phyloP scores from a whole-genome alignment of 2,797 vertebrate species.

The Allobates femoralis region DNA sequence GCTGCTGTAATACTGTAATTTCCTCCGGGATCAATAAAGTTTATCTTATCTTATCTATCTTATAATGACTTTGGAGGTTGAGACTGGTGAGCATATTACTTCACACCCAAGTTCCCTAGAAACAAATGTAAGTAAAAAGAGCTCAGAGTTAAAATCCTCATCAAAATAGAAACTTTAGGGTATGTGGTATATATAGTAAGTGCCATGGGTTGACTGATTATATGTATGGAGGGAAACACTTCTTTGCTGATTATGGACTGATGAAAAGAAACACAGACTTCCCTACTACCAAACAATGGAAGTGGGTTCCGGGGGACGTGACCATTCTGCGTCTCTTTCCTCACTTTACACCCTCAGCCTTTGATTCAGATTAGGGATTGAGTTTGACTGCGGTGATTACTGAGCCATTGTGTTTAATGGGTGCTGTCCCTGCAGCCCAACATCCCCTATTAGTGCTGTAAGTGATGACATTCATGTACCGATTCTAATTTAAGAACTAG shows the following conservation, averaged over 20 bases:
- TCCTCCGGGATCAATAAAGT: no score
- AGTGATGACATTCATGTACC: slow-evolving; percentile 36
- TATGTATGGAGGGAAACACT: slow-evolving; percentile 19
- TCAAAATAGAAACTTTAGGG: no score
- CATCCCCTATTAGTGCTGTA: neutral
- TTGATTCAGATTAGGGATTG: slow-evolving; percentile 4
- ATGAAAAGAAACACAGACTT: slow-evolving; percentile 19
- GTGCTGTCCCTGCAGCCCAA: slow-evolving; percentile 6
- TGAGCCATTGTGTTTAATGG: slow-evolving; percentile 33
- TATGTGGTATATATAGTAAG: no score
- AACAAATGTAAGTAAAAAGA: neutral
- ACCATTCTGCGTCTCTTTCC: slow-evolving; percentile 31
- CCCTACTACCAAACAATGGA: slow-evolving; percentile 18
- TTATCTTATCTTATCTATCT: no score
- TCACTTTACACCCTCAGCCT: slow-evolving; percentile 14
- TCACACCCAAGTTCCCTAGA: neutral
- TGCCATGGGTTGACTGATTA: neutral
- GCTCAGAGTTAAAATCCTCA: neutral
- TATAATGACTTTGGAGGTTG: no score
- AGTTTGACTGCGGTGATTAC: slow-evolving; percentile 14
- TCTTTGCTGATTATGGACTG: slow-evolving; percentile 4
- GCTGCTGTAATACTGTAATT: no score
- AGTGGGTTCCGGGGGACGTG: slow-evolving; percentile 30
- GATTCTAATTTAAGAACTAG: slow-evolving; percentile 4
- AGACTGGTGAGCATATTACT: neutral